Base-by-base conservation (phyloP, 92 coral and sea anemone species). In the Montipora capitata region DNA sequence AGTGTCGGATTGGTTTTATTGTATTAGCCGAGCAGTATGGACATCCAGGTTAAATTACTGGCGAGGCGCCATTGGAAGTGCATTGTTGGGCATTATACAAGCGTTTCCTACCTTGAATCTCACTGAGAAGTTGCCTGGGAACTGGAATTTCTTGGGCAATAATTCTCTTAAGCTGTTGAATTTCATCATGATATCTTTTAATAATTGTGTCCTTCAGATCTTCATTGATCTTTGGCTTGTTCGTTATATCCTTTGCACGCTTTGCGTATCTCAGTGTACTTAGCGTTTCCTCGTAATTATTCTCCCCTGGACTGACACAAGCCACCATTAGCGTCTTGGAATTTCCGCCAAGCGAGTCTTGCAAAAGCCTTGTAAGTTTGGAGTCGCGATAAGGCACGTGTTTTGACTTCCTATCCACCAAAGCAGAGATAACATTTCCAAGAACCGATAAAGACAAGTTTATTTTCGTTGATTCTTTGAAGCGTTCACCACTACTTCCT, bases 301-400 rank as follows among this genome's bases (percentile, higher is more conserved):
- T 94, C 41, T 81, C 89, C 1, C 97, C 97, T 1, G 97, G 97
- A 77, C 97, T 94, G n/a, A 94, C 86, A 44, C 97, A 94, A 8
- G 97, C 97, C 12, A 94, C 89, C 97, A 94, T 94, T 42, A 94
- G 64, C 48, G 97, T 94, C 59, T 80, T 94, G 42, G 98, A 95
- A 67, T 94, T 95, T 5, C 98, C 98, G 2, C 98, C 98, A 3
- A 95, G 79, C 6, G 98, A 95, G 68, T 95, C 98, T 48, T 95
- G 98, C 54, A 95, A 75, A 59, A 95, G 77, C 18, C 98, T 73
- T 44, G 98, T 95, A 35, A 95, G 98, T 65, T 95, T 95, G 17
- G 98, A 95, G 95, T 95, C 98, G 7, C 98, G 94, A 84, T 95
- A 95, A 8, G 98, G 98, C 14, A 93, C 80, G 13, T 95, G 95